Conservation (phyloP, 2,797 vertebrate genomes). For the Huso huso region DNA sequence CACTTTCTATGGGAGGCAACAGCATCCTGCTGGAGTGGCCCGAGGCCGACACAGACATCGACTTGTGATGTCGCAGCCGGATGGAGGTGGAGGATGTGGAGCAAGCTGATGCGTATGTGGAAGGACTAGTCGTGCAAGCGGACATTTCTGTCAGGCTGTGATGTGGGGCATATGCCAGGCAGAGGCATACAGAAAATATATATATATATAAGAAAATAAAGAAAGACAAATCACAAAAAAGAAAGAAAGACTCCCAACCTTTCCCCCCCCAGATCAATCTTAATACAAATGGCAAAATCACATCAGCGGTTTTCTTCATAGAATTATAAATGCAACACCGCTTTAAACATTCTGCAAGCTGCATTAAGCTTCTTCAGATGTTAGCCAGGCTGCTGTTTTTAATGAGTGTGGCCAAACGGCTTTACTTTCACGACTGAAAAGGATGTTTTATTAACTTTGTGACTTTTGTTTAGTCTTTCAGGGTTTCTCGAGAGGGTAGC, state of each 20-base stretch:
- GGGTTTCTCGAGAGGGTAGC: too few species aligned
- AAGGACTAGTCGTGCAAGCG: conserved; percentile 66
- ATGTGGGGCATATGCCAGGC: conserved; percentile 48
- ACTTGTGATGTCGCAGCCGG: conserved; percentile 76
- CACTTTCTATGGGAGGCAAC: conserved; percentile 76
- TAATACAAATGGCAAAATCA: too few species aligned
- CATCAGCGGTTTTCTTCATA: not conserved
- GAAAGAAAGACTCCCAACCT: conserved; percentile 3
- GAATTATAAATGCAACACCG: too few species aligned
- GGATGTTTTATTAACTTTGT: too few species aligned
- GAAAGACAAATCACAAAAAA: conserved; percentile 15
- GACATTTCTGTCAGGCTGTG: conserved; percentile 78
- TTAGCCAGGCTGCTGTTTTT: too few species aligned
- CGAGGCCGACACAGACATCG: conserved; percentile 72
- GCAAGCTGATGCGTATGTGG: conserved; percentile 63
- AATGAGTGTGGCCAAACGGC: too few species aligned
- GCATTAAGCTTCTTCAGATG: not conserved
- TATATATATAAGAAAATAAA: conserved; percentile 11
- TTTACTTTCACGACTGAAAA: too few species aligned
- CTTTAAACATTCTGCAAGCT: too few species aligned
- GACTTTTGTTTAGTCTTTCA: too few species aligned
- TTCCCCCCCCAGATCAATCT: too few species aligned
- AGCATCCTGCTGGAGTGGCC: conserved; percentile 73
- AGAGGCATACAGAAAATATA: conserved; percentile 22
- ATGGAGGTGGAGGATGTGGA: conserved; percentile 70